Conservation (phyloP, 1,140 invertebrate species). For the Bombyx mori region ASM3026992v2 NC_085117.1:7275001-7275500, state of each 20-base stretch:
- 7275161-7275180: slow-evolving; percentile 50
- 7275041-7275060: slow-evolving; percentile 52
- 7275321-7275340: slow-evolving; percentile 56
- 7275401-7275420: slow-evolving; percentile 78
- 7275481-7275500: slow-evolving; percentile 68
- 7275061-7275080: slow-evolving; percentile 32
- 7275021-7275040: slow-evolving; percentile 39
- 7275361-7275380: slow-evolving; percentile 81
- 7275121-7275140: slow-evolving; percentile 41
- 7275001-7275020: too few relatives aligned
- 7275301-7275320: slow-evolving; percentile 42
- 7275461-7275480: slow-evolving; percentile 68
- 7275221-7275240: slow-evolving; percentile 41
- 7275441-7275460: slow-evolving; percentile 73
- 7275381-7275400: slow-evolving; percentile 83
- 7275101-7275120: slow-evolving; percentile 35
- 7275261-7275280: slow-evolving; percentile 36
- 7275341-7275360: slow-evolving; percentile 53
- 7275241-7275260: slow-evolving; percentile 32
- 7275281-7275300: slow-evolving; percentile 43
- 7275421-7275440: slow-evolving; percentile 77
- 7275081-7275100: slow-evolving; percentile 42
- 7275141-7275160: slow-evolving; percentile 50
- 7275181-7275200: slow-evolving; percentile 47
- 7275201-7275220: slow-evolving; percentile 47